Evolutionary conservation across 2,113 vertebrate species (phyloP).

Genomic region (Manacus vitellinus): DNA sequence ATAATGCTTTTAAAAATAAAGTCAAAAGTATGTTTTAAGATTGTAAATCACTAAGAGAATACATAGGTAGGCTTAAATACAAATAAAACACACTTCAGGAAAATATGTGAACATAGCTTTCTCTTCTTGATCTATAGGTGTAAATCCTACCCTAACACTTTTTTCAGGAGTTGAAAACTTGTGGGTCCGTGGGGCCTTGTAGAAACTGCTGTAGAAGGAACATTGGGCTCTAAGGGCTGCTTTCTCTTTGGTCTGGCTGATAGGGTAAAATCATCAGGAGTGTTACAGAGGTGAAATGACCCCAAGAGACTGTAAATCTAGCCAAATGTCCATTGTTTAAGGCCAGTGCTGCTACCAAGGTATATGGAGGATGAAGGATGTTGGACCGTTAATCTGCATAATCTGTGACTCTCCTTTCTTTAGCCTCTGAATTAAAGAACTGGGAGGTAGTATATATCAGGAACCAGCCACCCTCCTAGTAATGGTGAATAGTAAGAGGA

Average conservation of each 20-base stretch:
- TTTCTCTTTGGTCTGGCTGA: neutral
- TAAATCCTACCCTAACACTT: conserved; percentile 33
- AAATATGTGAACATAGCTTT: conserved; percentile 35
- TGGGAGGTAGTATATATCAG: neutral
- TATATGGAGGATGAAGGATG: neutral
- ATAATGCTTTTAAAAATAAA: neutral
- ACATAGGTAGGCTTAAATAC: conserved; percentile 10
- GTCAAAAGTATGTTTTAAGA: neutral
- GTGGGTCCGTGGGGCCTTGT: conserved; percentile 33
- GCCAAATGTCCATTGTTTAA: neutral
- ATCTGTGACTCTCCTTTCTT: neutral
- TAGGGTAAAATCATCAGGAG: neutral
- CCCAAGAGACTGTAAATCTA: neutral
- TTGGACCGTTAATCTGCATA: neutral
- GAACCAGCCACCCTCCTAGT: neutral
- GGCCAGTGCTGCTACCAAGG: neutral
- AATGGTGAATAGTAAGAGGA: neutral
- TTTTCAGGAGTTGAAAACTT: conserved; percentile 16
- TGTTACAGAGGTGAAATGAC: neutral
- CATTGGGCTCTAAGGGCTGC: conserved; percentile 21
- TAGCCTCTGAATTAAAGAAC: neutral
- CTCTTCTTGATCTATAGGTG: conserved; percentile 35
- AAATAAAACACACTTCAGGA: conserved; percentile 18
- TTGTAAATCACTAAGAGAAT: conserved; percentile 13
- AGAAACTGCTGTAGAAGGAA: conserved; percentile 21